Base-by-base conservation (phyloP, 1,140 invertebrate species). In the Drosophila neocordata region DNA sequence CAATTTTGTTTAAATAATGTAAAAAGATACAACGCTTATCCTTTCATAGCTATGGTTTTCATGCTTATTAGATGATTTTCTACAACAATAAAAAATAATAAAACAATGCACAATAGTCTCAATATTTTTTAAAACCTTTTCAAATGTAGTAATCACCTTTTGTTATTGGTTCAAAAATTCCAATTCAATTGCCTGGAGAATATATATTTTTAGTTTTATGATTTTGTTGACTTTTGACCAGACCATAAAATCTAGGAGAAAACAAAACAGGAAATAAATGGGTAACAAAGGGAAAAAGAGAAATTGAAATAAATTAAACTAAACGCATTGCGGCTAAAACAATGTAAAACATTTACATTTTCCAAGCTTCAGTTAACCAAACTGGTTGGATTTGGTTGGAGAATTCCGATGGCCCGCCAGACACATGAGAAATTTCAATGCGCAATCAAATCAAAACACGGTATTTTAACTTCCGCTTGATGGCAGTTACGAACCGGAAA, bases 381-480 rank as follows among this genome's bases (percentile, higher is more conserved):
- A 20, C 27, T 31, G 56, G 31, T 56, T 18, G 24, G 41, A 59
- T 37, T 53, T 22, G 53, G 38, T 27, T 22, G 53, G 41, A 24
- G 67, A 20, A 35, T 48, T 20, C 8, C 48, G 27, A 67, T 61
- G 74, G 69, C 48, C 48, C 41, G 9, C n/a, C 53, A 64, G 55
- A 59, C 48, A 63, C 55, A 81, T 63, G 66, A 63, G 64, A 75
- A 67, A 82, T 87, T 87, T 81, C 82, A 62, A 78, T 81, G 82
- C 82, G 73, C 82, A 85, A 85, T 85, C 82, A 85, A 85, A 85
- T 85, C 82, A 85, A 87, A 87, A 87, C 82, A 85, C 78, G 82
- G 82, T 81, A 48, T 87, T 85, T 85, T 87, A 85, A 85, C 82
- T 85, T 85, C 82, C 82, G 82, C 82, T 85, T 78, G 78, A 87